Base-by-base conservation (phyloP, 2,113 vertebrate genomes). In the Ictidomys tridecemlineatus region DNA sequence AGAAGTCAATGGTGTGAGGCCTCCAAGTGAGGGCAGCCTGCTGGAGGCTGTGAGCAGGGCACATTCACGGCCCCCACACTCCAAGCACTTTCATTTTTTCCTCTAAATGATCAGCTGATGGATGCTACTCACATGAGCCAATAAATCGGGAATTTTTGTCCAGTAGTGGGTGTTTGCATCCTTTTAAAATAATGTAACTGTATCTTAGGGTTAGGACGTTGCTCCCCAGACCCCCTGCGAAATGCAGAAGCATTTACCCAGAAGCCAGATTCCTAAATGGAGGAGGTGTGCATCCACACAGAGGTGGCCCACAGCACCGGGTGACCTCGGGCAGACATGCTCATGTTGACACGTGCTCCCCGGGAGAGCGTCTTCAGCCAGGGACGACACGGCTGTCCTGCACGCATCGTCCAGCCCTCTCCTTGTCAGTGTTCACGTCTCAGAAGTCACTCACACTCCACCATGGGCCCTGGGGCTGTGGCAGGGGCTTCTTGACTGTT, bases 401-500 rank as follows among this genome's bases (percentile, higher is more conserved):
- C 2, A 32, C 22, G 58, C 4, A 8, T 1, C 0, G 1, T 17
- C 0, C 1, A 13, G 6, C 5, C 24, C 26, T 61, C 30, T 24
- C 5, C 0, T 9, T 9, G 13, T 17, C 1, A 6, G 4, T 32
- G 20, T 14, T 8, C 22, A 4, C 8, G 42, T 89, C 1, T 51
- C 3, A 7, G 51, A 51, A 28, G 4, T 2, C 7, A 13, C 4
- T 16, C 10, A 1, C 4, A 10, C 34, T 0, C 17, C 1, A 1
- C 11, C 1, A n/a, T 2, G 4, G 0, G 48, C 10, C 56, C 48
- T 1, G 96, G 94, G 77, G 42, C 89, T 85, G 94, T 48, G 85
- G 96, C 92, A 92, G 78, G 69, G 95, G 65, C 80, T 58, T 90
- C 42, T 93, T 86, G 97, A 98, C 97, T 97, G 67, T 63, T 96